phyloP scores from a whole-genome alignment of 1,140 invertebrate species.

The Belonocnema kinseyi region DNA sequence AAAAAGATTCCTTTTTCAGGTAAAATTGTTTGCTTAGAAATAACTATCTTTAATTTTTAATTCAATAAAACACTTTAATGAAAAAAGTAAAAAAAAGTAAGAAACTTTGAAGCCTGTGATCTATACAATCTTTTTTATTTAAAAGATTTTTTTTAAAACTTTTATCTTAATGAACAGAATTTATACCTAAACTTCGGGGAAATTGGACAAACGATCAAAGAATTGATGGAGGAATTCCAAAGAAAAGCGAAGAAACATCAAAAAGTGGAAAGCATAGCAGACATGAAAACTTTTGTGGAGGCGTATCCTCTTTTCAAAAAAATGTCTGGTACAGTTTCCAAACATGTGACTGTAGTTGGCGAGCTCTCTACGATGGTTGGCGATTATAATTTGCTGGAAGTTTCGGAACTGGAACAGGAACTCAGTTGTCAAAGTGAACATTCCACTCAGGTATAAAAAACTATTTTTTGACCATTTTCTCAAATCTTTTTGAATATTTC shows the following conservation, averaged over 20 bases:
- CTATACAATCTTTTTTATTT: no score
- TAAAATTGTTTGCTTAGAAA: no score
- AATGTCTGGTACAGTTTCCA: conserved; percentile 98
- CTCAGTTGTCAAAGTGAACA: conserved; percentile 95
- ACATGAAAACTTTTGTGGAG: conserved; percentile 99
- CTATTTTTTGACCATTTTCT: no score
- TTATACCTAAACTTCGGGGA: conserved; percentile 98
- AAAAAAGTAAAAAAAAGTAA: no score
- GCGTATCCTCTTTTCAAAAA: conserved; percentile 99
- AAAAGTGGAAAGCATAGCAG: conserved; percentile 98
- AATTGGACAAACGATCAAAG: conserved; percentile 97
- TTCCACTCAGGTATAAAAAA: conserved; percentile 84
- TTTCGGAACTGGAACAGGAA: conserved; percentile 98
- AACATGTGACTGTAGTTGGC: conserved; percentile 97
- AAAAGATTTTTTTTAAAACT: no score
- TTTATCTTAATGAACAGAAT: conserved; percentile 80
- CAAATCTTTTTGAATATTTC: no score
- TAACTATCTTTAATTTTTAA: no score
- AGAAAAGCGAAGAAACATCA: conserved; percentile 95
- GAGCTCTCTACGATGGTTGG: conserved; percentile 93
- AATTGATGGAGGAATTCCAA: conserved; percentile 98
- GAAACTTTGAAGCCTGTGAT: no score
- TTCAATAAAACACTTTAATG: no score
- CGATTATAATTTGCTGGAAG: conserved; percentile 87
- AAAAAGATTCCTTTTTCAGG: no score